Evolutionary conservation across 2,888 invertebrate genomes (phyloP).

Genomic region (Timandra comae): DNA sequence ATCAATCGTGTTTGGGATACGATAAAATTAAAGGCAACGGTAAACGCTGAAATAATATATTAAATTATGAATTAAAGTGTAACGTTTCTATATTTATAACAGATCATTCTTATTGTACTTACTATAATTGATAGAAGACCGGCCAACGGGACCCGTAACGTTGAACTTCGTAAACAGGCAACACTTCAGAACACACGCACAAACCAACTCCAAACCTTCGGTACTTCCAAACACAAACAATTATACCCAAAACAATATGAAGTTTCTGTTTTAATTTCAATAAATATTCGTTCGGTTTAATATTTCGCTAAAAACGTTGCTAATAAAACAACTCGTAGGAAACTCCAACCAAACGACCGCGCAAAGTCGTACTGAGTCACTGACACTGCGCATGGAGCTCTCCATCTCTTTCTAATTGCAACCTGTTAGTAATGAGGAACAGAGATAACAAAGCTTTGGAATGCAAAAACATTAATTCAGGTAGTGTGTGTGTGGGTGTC

Average conservation of each 20-base stretch:
- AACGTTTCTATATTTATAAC: no score
- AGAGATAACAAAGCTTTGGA: slow-evolving; percentile 49
- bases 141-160: slow-evolving; percentile 51
- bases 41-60: no score
- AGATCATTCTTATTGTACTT: slow-evolving; percentile 30
- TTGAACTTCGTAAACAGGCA: slow-evolving; percentile 23
- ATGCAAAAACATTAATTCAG: slow-evolving; percentile 51
- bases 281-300: slow-evolving; percentile 52
- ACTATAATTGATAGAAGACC: slow-evolving; percentile 46
- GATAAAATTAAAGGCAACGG: no score
- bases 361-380: slow-evolving; percentile 61
- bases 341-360: slow-evolving; percentile 41
- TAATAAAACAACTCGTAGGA: slow-evolving; percentile 21
- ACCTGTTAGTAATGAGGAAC: slow-evolving; percentile 25
- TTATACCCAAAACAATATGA: slow-evolving; percentile 20
- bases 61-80: no score
- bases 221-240: slow-evolving; percentile 18
- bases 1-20: no score
- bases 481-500: slow-evolving; percentile 44
- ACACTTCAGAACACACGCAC: slow-evolving; percentile 27
- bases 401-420: slow-evolving; percentile 43
- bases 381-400: slow-evolving; percentile 63
- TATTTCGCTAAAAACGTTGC: slow-evolving; percentile 15
- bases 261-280: slow-evolving; percentile 42
- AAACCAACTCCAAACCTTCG: slow-evolving; percentile 27